Evolutionary conservation across 2,797 vertebrate species (phyloP), one percentile per base, ranked within the genome.

Genomic region (Acanthurus leucopareius): DNA sequence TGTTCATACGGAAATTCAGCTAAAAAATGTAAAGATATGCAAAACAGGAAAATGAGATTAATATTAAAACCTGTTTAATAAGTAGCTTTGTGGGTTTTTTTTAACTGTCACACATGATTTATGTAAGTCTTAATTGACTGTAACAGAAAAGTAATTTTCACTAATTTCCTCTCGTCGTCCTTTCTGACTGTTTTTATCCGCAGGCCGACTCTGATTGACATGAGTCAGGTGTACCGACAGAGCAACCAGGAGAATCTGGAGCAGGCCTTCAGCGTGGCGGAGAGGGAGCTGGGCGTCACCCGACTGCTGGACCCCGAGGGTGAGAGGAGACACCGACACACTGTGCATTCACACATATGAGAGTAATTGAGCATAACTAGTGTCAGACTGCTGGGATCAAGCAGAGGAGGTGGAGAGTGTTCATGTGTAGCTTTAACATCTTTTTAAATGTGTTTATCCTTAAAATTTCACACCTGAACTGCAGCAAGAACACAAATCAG

Each of bases 251-350:
- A 98, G 94, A 99, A 99, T 77, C 94, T 99, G 94, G 97, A 99
- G 90, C 97, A 98, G 93, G 97, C 97, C 19, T 99, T 99, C 92
- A 94, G 91, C 0, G 89, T 97, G 84, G 98, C 97, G 0, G 98
- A 99, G 77, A 91, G 94, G 6, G 97, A 99, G 0, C 92, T 99
- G 91, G 97, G 97, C 0, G 97, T 98, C 86, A 99, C 98, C 0
- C 93, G 97, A 10, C 96, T 99, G 73, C 94, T 99, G 85, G 98
- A 99, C 90, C 97, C 98, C 0, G 98, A 99, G 92, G 98, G 97
- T 98, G 81, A 91, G 88, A 66, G 5, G 5, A 62, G 11, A 44
- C 32, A 19, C 10, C n/a, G n/a, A n/a, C n/a, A 25, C 25, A 3
- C 25, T 25, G 25, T 25, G 25, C 25, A 25, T 42, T 9, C 40